Evolutionary conservation across 2,113 vertebrate species (phyloP).

Genomic region (Bufo gargarizans): DNA sequence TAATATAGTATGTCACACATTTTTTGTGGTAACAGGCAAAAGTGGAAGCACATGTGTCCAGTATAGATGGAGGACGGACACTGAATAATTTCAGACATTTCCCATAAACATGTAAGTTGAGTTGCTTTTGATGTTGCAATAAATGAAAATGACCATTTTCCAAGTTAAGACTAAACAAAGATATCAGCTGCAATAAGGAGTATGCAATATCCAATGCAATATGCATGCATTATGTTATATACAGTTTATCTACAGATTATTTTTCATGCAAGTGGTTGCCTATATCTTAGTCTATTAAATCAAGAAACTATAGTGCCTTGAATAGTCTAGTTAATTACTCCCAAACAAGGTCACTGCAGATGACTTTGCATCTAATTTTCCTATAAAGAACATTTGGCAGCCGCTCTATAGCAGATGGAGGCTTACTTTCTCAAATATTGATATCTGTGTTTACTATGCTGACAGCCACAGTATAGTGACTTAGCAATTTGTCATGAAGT

Average conservation of each 20-base stretch:
- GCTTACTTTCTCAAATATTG: slow-evolving; percentile 36
- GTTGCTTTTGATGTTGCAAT: background rate
- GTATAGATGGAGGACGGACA: no score
- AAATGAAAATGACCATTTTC: background rate
- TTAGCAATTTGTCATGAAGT: slow-evolving; percentile 26
- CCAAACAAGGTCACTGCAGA: background rate
- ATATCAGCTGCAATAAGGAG: background rate
- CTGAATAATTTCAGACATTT: background rate
- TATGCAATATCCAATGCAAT: no score
- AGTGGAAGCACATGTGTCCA: no score
- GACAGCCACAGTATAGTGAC: background rate
- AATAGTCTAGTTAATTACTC: background rate
- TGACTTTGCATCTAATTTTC: slow-evolving; percentile 6
- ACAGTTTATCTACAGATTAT: background rate
- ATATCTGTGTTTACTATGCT: slow-evolving; percentile 32
- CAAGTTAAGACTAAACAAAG: background rate
- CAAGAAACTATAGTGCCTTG: background rate
- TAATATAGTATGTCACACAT: no score
- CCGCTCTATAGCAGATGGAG: slow-evolving; percentile 1
- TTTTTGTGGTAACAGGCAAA: no score
- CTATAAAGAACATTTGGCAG: slow-evolving; percentile 29
- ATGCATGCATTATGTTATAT: background rate
- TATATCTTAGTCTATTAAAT: background rate
- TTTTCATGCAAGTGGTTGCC: background rate
- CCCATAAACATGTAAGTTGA: background rate